phyloP scores from a whole-genome alignment of 2,113 vertebrate species.

The Lepus europaeus region DNA sequence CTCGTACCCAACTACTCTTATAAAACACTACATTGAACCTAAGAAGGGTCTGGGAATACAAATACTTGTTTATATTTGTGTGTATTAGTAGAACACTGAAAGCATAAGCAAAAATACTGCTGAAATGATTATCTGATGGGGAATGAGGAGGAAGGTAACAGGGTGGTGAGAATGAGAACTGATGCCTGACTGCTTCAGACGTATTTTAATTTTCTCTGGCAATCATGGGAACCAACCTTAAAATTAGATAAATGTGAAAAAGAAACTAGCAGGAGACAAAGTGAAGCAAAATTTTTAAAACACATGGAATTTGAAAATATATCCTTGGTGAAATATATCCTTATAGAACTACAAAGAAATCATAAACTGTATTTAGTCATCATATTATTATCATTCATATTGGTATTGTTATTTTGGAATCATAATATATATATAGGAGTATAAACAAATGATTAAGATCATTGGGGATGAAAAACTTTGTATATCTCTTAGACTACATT shows the following conservation, averaged over 20 bases:
- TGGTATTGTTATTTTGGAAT: conserved; percentile 11
- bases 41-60: not conserved
- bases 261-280: conserved; percentile 3
- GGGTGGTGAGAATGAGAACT: not conserved
- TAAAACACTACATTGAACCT: conserved; percentile 16
- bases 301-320: conserved; percentile 17
- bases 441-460: not conserved
- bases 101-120: conserved; percentile 7
- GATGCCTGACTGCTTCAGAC: not conserved
- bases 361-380: not conserved
- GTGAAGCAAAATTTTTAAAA: conserved; percentile 41
- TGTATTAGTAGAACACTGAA: conserved; percentile 33
- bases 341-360: not conserved
- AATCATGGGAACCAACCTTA: not conserved
- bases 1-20: too few species aligned
- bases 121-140: not conserved
- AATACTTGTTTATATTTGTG: conserved; percentile 1
- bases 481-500: too few species aligned
- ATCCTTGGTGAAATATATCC: conserved; percentile 31
- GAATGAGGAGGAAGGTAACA: not conserved
- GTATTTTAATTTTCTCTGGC: not conserved
- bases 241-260: conserved; percentile 8
- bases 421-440: not conserved
- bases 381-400: conserved; percentile 5
- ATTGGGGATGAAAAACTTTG: not conserved